Base-by-base conservation (phyloP, 2,797 vertebrate species). In the Coccyzus lansbergi region DNA sequence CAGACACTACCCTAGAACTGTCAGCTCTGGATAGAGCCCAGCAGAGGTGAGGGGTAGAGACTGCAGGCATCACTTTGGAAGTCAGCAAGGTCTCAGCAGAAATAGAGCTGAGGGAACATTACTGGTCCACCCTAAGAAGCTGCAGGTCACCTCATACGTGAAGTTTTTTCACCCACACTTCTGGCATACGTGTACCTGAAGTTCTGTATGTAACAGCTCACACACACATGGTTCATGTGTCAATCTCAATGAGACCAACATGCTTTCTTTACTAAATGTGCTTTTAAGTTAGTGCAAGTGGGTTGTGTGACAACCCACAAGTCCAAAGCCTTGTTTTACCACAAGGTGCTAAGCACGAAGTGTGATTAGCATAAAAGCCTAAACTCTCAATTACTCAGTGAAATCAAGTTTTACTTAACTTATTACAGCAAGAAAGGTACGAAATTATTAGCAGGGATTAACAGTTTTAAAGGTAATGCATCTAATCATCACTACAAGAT, bases 191-290 rank as follows among this genome's bases (percentile, higher is more conserved):
- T 1, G 10, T 0, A 49, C 68, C 36, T 4, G 40, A 59, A 33
- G 70, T 58, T 53, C n/a, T 31, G 22, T 8, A 12, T 2, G 7
- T 8, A 49, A 63, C 0, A 1, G 15, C 16, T n/a, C 29, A 7
- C 21, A 1, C 2, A 10, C 26, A 15, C 2, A 2, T 4, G 10
- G n/a, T 18, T 75, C 40, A 4, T 0, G 4, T 3, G 19, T 1
- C 5, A 6, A 8, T 16, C 18, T 4, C 59, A 53, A 6, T 38
- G 31, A n/a, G 8, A 29, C 3, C 1, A 2, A 12, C 0, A 0
- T 2, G 24, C 15, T n/a, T 62, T 38, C 60, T 13, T 15, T 28
- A 20, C 51, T 9, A 7, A 59, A 29, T 0, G 0, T 4, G 40
- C 33, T 49, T 28, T 34, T 26, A 52, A 12, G 2, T 12, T 36